Conservation (phyloP, 1,140 invertebrate species). For the Drosophila arawakana region DNA sequence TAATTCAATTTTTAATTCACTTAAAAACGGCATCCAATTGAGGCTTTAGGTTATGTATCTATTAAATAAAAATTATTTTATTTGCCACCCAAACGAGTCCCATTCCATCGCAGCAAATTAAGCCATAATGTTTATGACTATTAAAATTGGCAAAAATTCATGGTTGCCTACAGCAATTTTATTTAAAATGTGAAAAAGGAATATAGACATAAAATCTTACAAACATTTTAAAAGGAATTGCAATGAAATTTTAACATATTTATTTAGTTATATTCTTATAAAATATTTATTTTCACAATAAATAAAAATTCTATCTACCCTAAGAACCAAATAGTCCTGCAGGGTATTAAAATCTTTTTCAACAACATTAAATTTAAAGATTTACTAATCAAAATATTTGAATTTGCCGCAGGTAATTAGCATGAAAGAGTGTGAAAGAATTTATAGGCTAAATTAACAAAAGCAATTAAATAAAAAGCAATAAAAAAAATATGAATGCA, state of each 20-base stretch:
- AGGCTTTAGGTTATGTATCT: conserved; percentile 12
- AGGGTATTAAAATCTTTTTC: conserved; percentile 2
- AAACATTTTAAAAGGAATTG: no score
- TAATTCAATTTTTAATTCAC: conserved; percentile 22
- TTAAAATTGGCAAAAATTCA: no score
- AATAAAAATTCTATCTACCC: not conserved
- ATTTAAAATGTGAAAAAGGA: no score
- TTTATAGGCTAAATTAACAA: not conserved
- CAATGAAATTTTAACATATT: no score
- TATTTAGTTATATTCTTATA: no score
- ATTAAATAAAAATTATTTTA: conserved; percentile 16
- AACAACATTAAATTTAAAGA: not conserved
- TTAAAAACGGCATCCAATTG: conserved; percentile 12
- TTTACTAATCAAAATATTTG: conserved; percentile 17
- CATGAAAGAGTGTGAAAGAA: conserved; percentile 8
- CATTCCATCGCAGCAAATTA: not conserved
- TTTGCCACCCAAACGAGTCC: not conserved
- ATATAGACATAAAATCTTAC: no score
- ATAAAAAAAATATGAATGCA: not conserved
- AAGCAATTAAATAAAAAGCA: not conserved
- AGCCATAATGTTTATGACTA: no score
- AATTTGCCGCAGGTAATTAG: conserved; percentile 2
- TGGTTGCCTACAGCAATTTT: no score
- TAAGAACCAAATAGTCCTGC: no score
- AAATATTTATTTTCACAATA: not conserved